Base-by-base conservation (phyloP, 2,113 vertebrate species). In the Menidia beryllina region DNA sequence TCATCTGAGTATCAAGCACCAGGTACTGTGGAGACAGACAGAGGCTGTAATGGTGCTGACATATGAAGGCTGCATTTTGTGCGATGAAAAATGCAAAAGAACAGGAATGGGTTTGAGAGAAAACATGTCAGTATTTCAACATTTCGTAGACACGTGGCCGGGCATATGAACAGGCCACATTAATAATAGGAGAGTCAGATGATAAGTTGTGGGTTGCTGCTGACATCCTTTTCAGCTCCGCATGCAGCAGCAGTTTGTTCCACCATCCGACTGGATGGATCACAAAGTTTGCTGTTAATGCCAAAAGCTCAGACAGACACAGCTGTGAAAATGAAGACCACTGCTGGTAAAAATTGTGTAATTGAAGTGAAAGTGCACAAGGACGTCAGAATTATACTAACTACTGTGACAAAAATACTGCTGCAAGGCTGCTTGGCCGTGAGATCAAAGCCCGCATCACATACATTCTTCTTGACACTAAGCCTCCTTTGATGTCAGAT, bases 1-100 rank as follows among this genome's bases (percentile, higher is more conserved):
- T 94, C n/a, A 94, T 82, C 86, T 95, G 93, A 9, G 94, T 94
- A 34, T 95, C 94, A 73, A 94, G 81, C 75, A 95, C 91, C 83
- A 95, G 80, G 73, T 94, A 94, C 92, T 94, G 84, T 27, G 51
- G 66, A 81, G 15, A 51, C n/a, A 26, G 5, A 20, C n/a, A 8
- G 24, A 86, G 34, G 67, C 62, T 67, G 70, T 53, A 61, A 39
- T 47, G 20, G 3, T 53, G 9, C 23, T 48, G 70, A 79, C 23
- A 3, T 72, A n/a, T 51, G 52, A 67, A 50, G 54, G 27, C 53
- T 17, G 53, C 1, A 1, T 21, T 45, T 27, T 34, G 36, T 53
- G 51, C 50, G 65, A 79, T 54, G 50, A 62, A 68, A 76, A 57
- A 68, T 38, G 64, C 21, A 26, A 57, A 48, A 43, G 17, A 1